A percentile compares a stretch with the other conserved stretches of the same genome.
phyloP scores from a whole-genome alignment of 2,888 invertebrate species.

The Gymnoscelis rufifasciata region DNA sequence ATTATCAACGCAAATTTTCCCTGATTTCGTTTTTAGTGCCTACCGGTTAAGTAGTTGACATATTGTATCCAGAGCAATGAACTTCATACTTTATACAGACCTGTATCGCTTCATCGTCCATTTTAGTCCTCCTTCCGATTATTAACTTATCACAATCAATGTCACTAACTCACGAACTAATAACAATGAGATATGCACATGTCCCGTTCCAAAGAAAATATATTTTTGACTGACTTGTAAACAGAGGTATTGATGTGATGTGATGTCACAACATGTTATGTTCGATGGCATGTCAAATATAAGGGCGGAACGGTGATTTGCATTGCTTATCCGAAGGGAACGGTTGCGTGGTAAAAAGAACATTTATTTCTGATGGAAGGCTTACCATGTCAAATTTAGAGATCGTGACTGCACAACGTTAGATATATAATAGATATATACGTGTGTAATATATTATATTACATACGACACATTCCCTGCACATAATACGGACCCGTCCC shows the following conservation, averaged over 20 bases:
- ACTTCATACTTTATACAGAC: constrained; percentile 12
- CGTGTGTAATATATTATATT: too few species aligned
- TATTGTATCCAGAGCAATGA: too few species aligned
- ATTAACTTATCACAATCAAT: too few species aligned
- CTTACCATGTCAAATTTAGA: neutral
- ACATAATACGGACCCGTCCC: too few species aligned
- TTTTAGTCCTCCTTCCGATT: constrained; percentile 3
- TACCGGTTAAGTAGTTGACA: too few species aligned
- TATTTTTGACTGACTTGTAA: constrained; percentile 56
- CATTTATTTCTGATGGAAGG: constrained; percentile 12
- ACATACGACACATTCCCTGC: too few species aligned
- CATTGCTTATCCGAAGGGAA: constrained; percentile 37
- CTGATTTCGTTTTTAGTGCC: too few species aligned
- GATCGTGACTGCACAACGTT: neutral
- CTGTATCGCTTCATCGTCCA: constrained; percentile 41
- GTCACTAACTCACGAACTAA: too few species aligned
- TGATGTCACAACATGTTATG: constrained; percentile 51
- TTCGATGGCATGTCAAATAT: constrained; percentile 48
- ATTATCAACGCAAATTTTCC: too few species aligned
- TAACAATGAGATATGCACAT: constrained; percentile 30
- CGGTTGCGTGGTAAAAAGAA: constrained; percentile 47
- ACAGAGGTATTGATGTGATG: constrained; percentile 39
- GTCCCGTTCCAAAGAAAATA: constrained; percentile 45
- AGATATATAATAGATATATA: too few species aligned
- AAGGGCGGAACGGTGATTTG: constrained; percentile 46